These are phyloP conservation scores for Chrysopa pallens DNA, from an alignment of 1,140 invertebrate species.

Conservation along the genomic window DNA sequence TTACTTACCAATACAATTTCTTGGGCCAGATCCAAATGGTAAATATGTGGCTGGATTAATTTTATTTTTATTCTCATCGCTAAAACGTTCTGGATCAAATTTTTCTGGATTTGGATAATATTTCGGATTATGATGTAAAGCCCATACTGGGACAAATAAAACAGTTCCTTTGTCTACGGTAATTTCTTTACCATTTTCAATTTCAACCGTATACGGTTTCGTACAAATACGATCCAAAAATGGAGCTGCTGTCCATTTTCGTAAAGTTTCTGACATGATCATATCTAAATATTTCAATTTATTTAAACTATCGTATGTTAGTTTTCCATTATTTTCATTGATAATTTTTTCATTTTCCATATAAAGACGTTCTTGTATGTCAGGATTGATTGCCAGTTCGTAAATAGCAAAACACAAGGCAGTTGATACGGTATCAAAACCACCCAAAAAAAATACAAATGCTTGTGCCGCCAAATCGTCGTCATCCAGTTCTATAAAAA, in stretches of 20 bases:
- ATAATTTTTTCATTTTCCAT: conserved; percentile 13
- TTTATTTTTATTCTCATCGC: conserved; percentile 22
- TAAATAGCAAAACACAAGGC: conserved; percentile 17
- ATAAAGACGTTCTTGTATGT: conserved; percentile 23
- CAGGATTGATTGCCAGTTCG: conserved; percentile 29
- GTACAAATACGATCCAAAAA: conserved; percentile 25
- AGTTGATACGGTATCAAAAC: conserved; percentile 20
- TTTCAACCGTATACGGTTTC: conserved; percentile 23
- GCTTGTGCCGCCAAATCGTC: conserved; percentile 19
- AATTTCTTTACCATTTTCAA: conserved; percentile 5
- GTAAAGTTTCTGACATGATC: conserved; percentile 26
- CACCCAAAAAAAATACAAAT: conserved; percentile 23
- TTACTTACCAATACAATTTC: conserved; percentile 14
- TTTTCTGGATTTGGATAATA: conserved; percentile 28
- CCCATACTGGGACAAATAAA: conserved; percentile 24
- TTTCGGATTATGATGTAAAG: conserved; percentile 28
- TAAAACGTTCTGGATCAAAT: conserved; percentile 34
- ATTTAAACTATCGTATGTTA: conserved; percentile 11
- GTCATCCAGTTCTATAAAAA: conserved; percentile 8
- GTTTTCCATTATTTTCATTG: conserved; percentile 3
- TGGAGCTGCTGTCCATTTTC: conserved; percentile 29
- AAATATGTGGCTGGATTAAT: conserved; percentile 21
- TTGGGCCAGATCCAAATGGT: conserved; percentile 34
- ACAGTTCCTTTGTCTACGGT: conserved; percentile 13
- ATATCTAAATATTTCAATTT: conserved; percentile 16